Evolutionary conservation across 2,113 vertebrate genomes (phyloP).

Genomic region (Coryphaenoides rupestris): DNA sequence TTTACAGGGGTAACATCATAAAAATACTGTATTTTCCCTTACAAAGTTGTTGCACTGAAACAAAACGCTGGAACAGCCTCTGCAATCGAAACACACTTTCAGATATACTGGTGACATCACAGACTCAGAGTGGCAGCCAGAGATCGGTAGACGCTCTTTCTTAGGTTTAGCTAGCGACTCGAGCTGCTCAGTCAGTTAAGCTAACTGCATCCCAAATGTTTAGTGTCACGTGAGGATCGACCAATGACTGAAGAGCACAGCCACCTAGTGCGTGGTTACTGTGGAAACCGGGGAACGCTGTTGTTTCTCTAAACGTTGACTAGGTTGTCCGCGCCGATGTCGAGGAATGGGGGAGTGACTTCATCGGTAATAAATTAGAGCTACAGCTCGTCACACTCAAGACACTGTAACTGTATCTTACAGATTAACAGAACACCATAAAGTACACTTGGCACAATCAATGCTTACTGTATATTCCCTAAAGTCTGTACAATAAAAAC

Average conservation of each 20-base stretch:
- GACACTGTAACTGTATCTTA: conserved; percentile 56
- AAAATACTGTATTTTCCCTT: conserved; percentile 30
- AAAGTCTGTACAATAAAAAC: conserved; percentile 65
- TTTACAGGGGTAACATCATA: conserved; percentile 20
- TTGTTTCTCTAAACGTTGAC: neutral
- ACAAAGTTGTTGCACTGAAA: conserved; percentile 34
- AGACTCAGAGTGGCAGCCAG: conserved; percentile 54
- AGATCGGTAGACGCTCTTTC: neutral
- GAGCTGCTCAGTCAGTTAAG: no score
- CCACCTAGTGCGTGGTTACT: no score
- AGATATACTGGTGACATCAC: conserved; percentile 59
- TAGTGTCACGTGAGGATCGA: no score
- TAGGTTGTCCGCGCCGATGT: conserved; percentile 9
- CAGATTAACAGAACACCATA: conserved; percentile 43
- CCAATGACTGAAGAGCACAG: no score
- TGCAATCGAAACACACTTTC: conserved; percentile 35
- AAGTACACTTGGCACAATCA: conserved; percentile 63
- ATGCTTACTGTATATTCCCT: conserved; percentile 54
- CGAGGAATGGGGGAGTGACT: conserved; percentile 22
- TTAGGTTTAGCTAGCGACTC: no score
- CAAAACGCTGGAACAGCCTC: conserved; percentile 16
- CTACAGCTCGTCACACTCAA: conserved; percentile 50
- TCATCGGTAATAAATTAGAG: conserved; percentile 74
- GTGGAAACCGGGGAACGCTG: conserved; percentile 13
- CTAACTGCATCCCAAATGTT: no score